Percentiles rank a stretch among this genome's conserved stretches.
phyloP scores from a whole-genome alignment of 2,113 vertebrate species.

The Tragelaphus buxtoni region DNA sequence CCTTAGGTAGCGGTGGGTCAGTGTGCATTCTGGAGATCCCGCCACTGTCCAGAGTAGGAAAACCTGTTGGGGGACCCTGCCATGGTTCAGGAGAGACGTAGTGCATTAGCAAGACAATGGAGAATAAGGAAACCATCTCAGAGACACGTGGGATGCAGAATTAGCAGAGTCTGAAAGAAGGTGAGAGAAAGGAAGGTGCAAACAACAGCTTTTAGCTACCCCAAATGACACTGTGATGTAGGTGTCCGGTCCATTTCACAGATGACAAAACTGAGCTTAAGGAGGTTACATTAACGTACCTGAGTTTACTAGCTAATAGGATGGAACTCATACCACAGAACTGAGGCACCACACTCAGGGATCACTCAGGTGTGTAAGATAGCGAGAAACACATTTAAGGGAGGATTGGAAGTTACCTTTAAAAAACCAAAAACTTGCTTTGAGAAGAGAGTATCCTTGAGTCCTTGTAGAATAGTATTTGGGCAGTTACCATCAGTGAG shows the following conservation, averaged over 20 bases:
- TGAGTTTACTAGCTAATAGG: neutral
- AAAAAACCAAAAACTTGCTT: neutral
- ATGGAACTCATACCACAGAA: neutral
- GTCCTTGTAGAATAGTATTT: neutral
- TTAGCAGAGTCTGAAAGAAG: neutral
- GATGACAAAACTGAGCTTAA: neutral
- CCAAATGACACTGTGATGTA: rapidly evolving
- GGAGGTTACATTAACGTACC: neutral
- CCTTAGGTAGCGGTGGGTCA: neutral
- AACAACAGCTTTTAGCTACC: neutral
- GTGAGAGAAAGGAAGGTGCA: neutral
- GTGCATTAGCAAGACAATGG: neutral
- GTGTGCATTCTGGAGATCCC: neutral
- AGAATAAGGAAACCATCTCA: neutral
- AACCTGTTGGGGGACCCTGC: neutral
- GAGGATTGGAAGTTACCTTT: neutral
- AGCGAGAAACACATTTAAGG: neutral
- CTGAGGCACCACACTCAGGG: no score
- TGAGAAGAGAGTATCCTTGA: neutral
- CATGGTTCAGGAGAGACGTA: neutral
- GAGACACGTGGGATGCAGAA: neutral
- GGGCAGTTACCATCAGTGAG: neutral
- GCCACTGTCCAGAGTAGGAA: neutral
- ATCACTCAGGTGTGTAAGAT: neutral
- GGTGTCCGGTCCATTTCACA: neutral